Conservation (phyloP, 2,888 invertebrate genomes). For the Tillus elongatus region DNA sequence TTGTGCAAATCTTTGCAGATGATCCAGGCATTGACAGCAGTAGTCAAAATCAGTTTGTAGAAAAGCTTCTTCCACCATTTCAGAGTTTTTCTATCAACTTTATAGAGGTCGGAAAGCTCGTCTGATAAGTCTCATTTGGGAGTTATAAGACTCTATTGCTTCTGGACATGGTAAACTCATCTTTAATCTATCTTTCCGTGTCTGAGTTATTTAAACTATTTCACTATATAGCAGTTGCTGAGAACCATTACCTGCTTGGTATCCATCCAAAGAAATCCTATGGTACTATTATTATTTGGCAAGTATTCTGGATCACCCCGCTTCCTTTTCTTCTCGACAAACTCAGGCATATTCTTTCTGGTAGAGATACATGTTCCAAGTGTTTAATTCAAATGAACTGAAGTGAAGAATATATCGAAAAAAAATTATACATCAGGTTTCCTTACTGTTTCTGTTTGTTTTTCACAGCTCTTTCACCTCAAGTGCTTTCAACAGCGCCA, state of each 20-base stretch:
- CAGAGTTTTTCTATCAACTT: slow-evolving; percentile 19
- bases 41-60: slow-evolving; percentile 20
- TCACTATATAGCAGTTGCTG: slow-evolving; percentile 19
- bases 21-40: slow-evolving; percentile 22
- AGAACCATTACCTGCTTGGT: slow-evolving; percentile 21
- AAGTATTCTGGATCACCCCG: slow-evolving; percentile 16
- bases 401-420: slow-evolving; percentile 15
- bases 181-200: slow-evolving; percentile 1
- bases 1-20: too few species aligned
- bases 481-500: slow-evolving; percentile 10
- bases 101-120: slow-evolving; percentile 20
- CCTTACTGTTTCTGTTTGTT: slow-evolving; percentile 11
- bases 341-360: slow-evolving; percentile 9
- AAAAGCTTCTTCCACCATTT: slow-evolving; percentile 27
- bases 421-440: too few species aligned
- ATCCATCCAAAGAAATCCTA: slow-evolving; percentile 20
- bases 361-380: slow-evolving; percentile 8
- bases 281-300: slow-evolving; percentile 14
- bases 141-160: not conserved
- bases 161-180: not conserved
- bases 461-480: slow-evolving; percentile 16
- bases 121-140: slow-evolving; percentile 20
- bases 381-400: not conserved
- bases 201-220: not conserved
- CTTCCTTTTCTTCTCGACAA: slow-evolving; percentile 6